phyloP scores from a whole-genome alignment of 2,113 vertebrate species.

The Tautogolabrus adspersus region DNA sequence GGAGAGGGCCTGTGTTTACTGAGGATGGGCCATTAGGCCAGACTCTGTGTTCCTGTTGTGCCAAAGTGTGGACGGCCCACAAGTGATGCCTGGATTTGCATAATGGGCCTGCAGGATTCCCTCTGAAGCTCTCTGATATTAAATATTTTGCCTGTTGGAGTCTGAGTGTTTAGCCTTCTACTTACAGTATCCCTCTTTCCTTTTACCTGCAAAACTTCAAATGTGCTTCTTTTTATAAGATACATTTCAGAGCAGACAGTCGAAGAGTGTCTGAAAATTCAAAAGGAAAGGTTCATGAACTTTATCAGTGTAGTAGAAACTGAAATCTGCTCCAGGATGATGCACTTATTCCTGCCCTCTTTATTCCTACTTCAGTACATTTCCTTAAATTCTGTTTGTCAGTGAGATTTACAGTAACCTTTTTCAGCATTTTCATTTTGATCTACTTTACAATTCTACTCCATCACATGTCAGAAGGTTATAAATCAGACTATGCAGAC shows the following conservation, averaged over 20 bases:
- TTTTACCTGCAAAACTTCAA: not conserved
- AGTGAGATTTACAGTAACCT: too few relatives aligned
- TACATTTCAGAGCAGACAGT: not conserved
- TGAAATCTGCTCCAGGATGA: too few relatives aligned
- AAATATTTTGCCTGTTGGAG: slow-evolving; percentile 29
- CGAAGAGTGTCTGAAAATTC: too few relatives aligned
- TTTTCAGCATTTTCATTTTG: too few relatives aligned
- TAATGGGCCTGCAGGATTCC: slow-evolving; percentile 65
- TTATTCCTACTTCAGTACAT: too few relatives aligned
- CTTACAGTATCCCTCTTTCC: not conserved
- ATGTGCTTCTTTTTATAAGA: not conserved
- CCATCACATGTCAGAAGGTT: too few relatives aligned
- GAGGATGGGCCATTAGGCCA: slow-evolving; percentile 71
- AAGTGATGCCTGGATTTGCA: slow-evolving; percentile 71
- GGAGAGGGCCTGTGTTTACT: slow-evolving; percentile 76
- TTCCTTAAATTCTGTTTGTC: too few relatives aligned
- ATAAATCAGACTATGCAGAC: too few relatives aligned
- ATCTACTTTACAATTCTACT: too few relatives aligned
- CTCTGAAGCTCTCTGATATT: slow-evolving; percentile 35
- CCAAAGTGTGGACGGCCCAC: slow-evolving; percentile 73
- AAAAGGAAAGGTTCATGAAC: too few relatives aligned
- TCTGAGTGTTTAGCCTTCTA: not conserved
- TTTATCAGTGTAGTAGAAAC: too few relatives aligned
- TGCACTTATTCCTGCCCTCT: too few relatives aligned
- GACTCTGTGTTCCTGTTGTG: slow-evolving; percentile 65